Evolutionary conservation across 2,113 vertebrate species (phyloP).

Genomic region (Gambusia affinis): DNA sequence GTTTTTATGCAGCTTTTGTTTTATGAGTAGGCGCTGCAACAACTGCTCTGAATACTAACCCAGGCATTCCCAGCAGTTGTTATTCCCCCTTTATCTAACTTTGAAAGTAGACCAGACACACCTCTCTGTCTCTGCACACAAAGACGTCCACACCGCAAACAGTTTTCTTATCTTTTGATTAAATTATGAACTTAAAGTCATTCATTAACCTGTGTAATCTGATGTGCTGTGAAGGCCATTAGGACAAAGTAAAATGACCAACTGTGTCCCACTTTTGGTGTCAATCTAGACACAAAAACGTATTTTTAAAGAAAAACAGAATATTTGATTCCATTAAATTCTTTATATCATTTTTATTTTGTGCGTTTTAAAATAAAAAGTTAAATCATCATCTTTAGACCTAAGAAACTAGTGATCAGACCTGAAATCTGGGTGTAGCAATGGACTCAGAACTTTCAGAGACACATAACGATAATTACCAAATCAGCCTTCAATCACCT

Average conservation of each 20-base stretch:
- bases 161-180: background rate
- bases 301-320: background rate
- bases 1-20: constrained; percentile 7
- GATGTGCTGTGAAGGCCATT: background rate
- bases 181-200: background rate
- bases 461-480: too few relatives aligned
- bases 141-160: background rate
- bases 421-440: too few relatives aligned
- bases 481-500: too few relatives aligned
- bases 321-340: background rate
- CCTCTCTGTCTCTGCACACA: background rate
- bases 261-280: background rate
- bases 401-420: too few relatives aligned
- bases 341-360: too few relatives aligned
- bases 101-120: constrained; percentile 13
- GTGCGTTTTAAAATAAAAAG: too few relatives aligned
- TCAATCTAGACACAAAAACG: background rate
- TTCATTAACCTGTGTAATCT: background rate
- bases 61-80: constrained; percentile 1
- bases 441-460: too few relatives aligned
- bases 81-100: constrained; percentile 15
- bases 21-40: constrained; percentile 8
- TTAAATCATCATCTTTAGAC: too few relatives aligned
- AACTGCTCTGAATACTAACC: constrained; percentile 20
- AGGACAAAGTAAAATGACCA: background rate